These are phyloP conservation scores for Tetraodon nigroviridis DNA, from an alignment of 2,113 vertebrate species.

Conservation along the genomic window DNA sequence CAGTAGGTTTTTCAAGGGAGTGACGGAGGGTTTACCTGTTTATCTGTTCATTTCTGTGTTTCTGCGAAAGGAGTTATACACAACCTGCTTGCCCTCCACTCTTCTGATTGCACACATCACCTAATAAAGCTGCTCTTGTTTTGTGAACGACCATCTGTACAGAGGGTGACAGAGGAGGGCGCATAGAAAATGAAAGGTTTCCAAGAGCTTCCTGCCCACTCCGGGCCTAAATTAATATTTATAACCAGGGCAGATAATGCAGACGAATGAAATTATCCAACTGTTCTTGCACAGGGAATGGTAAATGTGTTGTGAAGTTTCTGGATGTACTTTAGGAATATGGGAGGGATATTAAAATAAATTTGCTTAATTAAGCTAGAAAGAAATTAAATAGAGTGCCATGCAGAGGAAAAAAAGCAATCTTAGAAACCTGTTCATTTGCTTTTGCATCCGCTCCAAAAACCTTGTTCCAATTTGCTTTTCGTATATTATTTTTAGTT, in stretches of 20 bases:
- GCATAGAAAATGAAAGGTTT: conserved; percentile 5
- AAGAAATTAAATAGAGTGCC: too few relatives aligned
- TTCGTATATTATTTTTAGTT: too few relatives aligned
- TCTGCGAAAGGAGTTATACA: conserved; percentile 50
- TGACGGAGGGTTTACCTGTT: conserved; percentile 27
- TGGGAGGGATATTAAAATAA: conserved; percentile 4
- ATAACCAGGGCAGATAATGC: conserved; percentile 1
- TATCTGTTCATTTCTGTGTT: conserved; percentile 19
- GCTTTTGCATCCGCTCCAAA: too few relatives aligned
- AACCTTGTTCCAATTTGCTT: too few relatives aligned
- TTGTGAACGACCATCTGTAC: conserved; percentile 10
- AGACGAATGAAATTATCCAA: conserved; percentile 40
- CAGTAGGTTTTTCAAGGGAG: conserved; percentile 26
- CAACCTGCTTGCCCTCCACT: conserved; percentile 35
- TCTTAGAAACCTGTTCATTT: too few relatives aligned
- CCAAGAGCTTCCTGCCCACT: neutral
- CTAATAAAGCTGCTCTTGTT: conserved; percentile 34
- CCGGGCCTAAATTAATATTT: conserved; percentile 5
- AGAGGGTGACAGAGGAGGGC: neutral
- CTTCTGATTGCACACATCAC: conserved; percentile 51
- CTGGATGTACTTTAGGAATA: too few relatives aligned
- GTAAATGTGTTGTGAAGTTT: conserved; percentile 42
- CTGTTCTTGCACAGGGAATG: conserved; percentile 28
- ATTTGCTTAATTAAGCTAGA: neutral
- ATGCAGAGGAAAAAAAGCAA: too few relatives aligned